Evolutionary conservation across 2,888 invertebrate genomes (phyloP), one percentile per base, ranked within the genome.

Genomic region (Ecliptopera silaceata): DNA sequence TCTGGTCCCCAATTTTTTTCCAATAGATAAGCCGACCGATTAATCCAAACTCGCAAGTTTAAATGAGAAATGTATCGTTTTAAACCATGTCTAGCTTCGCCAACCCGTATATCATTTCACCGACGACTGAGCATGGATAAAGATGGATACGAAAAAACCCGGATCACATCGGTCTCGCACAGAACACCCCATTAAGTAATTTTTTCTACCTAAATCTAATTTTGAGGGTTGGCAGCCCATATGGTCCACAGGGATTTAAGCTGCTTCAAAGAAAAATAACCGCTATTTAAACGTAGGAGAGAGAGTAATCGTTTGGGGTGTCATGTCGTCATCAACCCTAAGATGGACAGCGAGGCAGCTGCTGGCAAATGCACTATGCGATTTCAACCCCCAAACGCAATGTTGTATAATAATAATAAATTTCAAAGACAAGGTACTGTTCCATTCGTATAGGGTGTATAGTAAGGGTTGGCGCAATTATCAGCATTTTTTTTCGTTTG

Each of bases 181-280:
- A 88, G 87, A 88, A 88, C 86, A 88, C 87, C 84, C 86, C 82
- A 90, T 90, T 88, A 88, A 88, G 83, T 85, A 86, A 78, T 88
- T 89, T 89, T 89, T 90, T 88, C 82, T 80, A 71, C 77, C 80
- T 75, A 84, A 87, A 84, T 82, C 80, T 86, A 86, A 88, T 84
- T 83, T 79, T 77, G 84, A 84, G 88, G 89, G 89, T 86, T 81
- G 85, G 73, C 74, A 72, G 75, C 82, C 81, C 88, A 88, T 84
- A 88, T 86, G 89, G 77, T 81, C 82, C 82, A 79, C 73, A 82
- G 88, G 86, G 88, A 87, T 74, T 77, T 69, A 42, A 45, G 45
- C 3, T 13, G 5, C 11, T 22, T 6, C 60, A 69, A 15, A 32
- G 61, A 38, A 80, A 76, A 69, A 54, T 39, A 39, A 34, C 60